phyloP scores from a whole-genome alignment of 2,113 vertebrate genomes.

The Trogon surrucura region DNA sequence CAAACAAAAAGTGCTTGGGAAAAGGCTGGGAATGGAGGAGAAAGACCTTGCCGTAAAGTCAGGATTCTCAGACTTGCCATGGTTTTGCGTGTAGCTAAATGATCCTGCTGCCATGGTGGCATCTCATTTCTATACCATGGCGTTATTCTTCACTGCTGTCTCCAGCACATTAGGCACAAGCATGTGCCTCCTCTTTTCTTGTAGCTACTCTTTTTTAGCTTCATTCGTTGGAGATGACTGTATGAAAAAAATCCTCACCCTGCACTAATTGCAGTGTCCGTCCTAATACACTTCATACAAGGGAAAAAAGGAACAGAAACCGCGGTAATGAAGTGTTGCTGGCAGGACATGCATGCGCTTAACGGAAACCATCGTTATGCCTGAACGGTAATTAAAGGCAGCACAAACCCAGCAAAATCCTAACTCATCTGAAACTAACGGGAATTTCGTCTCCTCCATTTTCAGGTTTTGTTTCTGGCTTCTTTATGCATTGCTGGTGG shows the following conservation, averaged over 20 bases:
- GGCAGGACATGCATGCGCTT: background rate
- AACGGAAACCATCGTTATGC: background rate
- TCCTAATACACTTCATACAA: background rate
- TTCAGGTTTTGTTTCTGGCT: background rate
- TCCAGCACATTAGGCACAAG: background rate
- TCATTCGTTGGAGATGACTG: background rate
- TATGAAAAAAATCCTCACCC: background rate
- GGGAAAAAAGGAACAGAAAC: background rate
- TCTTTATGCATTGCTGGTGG: background rate
- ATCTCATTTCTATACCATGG: background rate
- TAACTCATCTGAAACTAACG: background rate
- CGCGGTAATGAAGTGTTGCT: background rate
- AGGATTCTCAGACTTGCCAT: background rate
- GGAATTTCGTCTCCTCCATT: background rate
- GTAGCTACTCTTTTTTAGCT: background rate
- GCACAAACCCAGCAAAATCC: background rate
- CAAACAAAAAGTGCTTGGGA: background rate
- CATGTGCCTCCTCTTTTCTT: background rate
- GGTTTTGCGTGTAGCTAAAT: background rate
- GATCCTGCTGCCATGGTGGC: background rate
- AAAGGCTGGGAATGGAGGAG: background rate
- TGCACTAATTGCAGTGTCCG: background rate
- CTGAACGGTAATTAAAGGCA: constrained; percentile 4
- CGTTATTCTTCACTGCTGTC: rapidly evolving
- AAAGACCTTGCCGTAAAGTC: background rate